Conservation (phyloP, 2,797 vertebrate species). For the Protosalanx chinensis region DNA sequence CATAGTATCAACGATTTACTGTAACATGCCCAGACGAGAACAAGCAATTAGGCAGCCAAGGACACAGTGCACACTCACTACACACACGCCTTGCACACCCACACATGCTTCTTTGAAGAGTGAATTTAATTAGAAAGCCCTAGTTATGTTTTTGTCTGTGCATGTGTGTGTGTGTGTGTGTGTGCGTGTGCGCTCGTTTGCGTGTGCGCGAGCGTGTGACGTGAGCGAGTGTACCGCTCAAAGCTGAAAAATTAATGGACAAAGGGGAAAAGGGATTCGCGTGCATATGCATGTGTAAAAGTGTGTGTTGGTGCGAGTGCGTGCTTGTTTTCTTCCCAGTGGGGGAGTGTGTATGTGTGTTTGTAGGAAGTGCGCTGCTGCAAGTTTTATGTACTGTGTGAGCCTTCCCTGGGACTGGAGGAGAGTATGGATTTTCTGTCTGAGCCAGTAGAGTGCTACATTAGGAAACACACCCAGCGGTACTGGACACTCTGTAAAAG, state of each 20-base stretch:
- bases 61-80: background rate
- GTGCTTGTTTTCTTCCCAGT: background rate
- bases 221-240: no score
- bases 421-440: constrained; percentile 4
- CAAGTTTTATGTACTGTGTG: background rate
- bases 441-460: background rate
- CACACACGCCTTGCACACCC: constrained; percentile 9
- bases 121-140: constrained; percentile 11
- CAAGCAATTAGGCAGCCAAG: constrained; percentile 26
- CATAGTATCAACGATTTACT: constrained; percentile 27
- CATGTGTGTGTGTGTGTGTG: background rate
- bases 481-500: background rate
- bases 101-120: constrained; percentile 8
- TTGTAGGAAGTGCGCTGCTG: background rate
- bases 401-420: background rate
- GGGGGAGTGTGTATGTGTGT: background rate
- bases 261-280: background rate
- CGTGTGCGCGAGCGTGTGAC: background rate
- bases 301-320: background rate
- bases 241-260: background rate
- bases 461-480: background rate
- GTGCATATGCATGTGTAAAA: background rate
- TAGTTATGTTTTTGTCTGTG: background rate
- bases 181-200: background rate
- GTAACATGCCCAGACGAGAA: constrained; percentile 10